Conservation (phyloP, 2,888 invertebrate genomes). For the Rhorus exstirpatorius region DNA sequence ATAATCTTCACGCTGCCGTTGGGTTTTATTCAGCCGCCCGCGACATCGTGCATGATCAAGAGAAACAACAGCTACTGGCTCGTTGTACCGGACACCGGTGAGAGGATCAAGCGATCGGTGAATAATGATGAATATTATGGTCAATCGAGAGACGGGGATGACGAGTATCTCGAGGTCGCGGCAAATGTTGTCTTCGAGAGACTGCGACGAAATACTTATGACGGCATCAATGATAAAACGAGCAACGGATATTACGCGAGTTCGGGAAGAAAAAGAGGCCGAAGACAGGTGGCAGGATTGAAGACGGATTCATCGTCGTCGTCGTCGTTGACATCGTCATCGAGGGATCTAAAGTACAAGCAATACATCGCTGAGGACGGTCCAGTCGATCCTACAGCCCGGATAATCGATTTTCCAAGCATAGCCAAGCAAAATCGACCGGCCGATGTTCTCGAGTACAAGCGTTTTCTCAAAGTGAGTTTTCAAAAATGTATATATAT, state of each 20-base stretch:
- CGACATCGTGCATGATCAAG: constrained; percentile 93
- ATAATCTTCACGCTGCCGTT: constrained; percentile 98
- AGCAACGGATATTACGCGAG: constrained; percentile 55
- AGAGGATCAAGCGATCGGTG: constrained; percentile 87
- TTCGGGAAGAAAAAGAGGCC: constrained; percentile 60
- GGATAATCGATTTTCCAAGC: constrained; percentile 78
- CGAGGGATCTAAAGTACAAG: constrained; percentile 70
- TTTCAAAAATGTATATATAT: too few species aligned
- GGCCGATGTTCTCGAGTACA: constrained; percentile 80
- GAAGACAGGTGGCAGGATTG: constrained; percentile 66
- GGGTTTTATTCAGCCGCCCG: constrained; percentile 97
- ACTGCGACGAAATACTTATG: constrained; percentile 77
- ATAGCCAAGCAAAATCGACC: constrained; percentile 80
- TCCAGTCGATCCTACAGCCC: constrained; percentile 71
- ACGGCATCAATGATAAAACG: constrained; percentile 73
- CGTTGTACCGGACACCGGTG: constrained; percentile 87
- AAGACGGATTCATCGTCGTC: constrained; percentile 36
- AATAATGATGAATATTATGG: constrained; percentile 73
- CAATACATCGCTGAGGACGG: constrained; percentile 70
- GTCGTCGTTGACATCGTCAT: not conserved
- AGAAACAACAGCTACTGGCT: constrained; percentile 90
- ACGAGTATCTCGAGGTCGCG: constrained; percentile 80
- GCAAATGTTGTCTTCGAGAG: constrained; percentile 83
- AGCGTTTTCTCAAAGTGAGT: constrained; percentile 80
- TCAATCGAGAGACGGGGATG: constrained; percentile 70